Evolutionary conservation across 2,888 invertebrate genomes (phyloP).

Genomic region (Zaprionus lineosus): DNA sequence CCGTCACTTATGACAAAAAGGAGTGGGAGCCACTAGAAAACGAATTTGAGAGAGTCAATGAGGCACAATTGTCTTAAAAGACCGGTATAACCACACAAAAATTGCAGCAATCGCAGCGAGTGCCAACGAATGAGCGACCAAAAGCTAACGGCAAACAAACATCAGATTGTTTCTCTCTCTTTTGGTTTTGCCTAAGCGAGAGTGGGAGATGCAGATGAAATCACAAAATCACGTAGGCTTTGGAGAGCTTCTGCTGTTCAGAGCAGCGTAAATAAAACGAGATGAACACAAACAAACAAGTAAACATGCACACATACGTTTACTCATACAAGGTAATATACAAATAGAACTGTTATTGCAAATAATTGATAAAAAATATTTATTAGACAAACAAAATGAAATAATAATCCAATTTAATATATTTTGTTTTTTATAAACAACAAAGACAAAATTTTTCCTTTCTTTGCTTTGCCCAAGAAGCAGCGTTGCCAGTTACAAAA

Average conservation of each 20-base stretch:
- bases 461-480: no score
- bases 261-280: conserved; percentile 55
- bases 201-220: conserved; percentile 38
- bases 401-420: not conserved
- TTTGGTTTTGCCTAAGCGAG: conserved; percentile 31
- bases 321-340: no score
- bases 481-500: no score
- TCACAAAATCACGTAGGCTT: conserved; percentile 72
- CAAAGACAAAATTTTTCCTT: no score
- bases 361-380: no score
- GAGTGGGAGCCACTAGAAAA: not conserved
- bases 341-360: no score
- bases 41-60: conserved; percentile 9
- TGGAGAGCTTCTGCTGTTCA: conserved; percentile 51
- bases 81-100: conserved; percentile 78
- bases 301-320: conserved; percentile 11
- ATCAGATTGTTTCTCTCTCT: conserved; percentile 6
- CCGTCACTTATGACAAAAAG: conserved; percentile 23
- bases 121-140: conserved; percentile 33
- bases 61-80: conserved; percentile 48
- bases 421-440: no score
- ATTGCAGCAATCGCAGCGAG: conserved; percentile 27
- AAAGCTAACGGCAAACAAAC: conserved; percentile 39
- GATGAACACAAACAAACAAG: conserved; percentile 48
- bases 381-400: not conserved